These are phyloP conservation scores for Perizoma affinitatum DNA, from an alignment of 2,888 invertebrate genomes.

Conservation along the genomic window DNA sequence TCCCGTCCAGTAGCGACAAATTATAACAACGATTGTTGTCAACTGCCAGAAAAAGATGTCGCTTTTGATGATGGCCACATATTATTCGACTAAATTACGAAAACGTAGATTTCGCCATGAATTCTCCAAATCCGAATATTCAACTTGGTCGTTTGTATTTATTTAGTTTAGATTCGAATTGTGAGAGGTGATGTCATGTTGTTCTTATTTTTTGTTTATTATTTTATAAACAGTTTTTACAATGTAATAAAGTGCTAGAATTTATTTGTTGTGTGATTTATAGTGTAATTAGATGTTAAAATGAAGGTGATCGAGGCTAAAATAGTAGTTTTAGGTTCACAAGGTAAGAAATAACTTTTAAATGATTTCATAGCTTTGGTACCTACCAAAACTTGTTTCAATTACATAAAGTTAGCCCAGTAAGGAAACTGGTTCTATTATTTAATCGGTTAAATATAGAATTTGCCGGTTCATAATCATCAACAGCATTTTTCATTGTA, in stretches of 20 bases:
- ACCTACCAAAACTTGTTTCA: constrained; percentile 33
- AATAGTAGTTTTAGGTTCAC: constrained; percentile 92
- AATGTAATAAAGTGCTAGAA: constrained; percentile 40
- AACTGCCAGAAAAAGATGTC: constrained; percentile 13
- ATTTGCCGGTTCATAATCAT: not conserved
- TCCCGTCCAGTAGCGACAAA: constrained; percentile 23
- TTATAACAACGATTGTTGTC: constrained; percentile 2
- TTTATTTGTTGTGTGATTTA: constrained; percentile 25
- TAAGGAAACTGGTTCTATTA: constrained; percentile 20
- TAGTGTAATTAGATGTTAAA: constrained; percentile 46
- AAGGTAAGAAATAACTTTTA: constrained; percentile 83
- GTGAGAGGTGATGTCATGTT: constrained; percentile 5
- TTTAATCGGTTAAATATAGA: constrained; percentile 13
- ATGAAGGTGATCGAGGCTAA: constrained; percentile 93
- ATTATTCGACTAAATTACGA: constrained; percentile 13
- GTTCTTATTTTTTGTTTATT: constrained; percentile 30
- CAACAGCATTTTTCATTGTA: not conserved
- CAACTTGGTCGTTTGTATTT: constrained; percentile 16
- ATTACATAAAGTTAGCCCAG: constrained; percentile 15
- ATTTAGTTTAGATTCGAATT: constrained; percentile 21
- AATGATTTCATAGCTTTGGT: constrained; percentile 34
- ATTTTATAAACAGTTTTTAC: constrained; percentile 30
- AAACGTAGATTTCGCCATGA: not conserved
- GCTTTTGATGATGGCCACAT: not conserved
- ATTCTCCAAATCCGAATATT: constrained; percentile 8